Base-by-base conservation (phyloP, 1,140 invertebrate genomes). In the Teleopsis dalmanni region DNA sequence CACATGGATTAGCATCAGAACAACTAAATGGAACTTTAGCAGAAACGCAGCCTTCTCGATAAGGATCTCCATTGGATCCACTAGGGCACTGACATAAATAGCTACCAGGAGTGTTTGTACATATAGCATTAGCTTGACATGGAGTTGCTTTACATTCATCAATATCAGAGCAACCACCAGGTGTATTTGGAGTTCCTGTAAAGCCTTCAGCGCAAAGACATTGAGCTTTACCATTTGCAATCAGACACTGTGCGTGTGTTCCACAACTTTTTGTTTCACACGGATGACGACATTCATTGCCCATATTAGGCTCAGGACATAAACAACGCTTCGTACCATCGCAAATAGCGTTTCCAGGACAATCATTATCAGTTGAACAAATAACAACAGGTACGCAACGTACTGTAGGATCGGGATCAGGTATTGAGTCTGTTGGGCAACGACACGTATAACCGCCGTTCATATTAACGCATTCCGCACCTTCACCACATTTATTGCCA, bases 201-300 rank as follows among this genome's bases (percentile, higher is more conserved):
- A 81, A 91, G 5, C 88, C 88, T 44, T 76, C 78, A 31, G 77
- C 78, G 59, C 91, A 95, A 9, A 88, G 73, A 70, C 91, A 95
- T 54, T 87, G 85, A 0, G 89, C 85, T 54, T 81, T 75, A 53
- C 87, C 82, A 57, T 89, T 88, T 27, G 88, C 77, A 11, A 95
- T 61, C 78, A 91, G 87, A 65, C 92, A 95, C 57, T 92, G 85
- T 3, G 90, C 84, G 67, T 94, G 92, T 14, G 87, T 83, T 48
- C 87, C 87, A 70, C 91, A 95, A 33, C 80, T 79, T 11, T 89
- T 71, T 36, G 82, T 78, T 74, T 95, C 91, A 65, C 91, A 95
- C 1, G 91, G 91, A 82, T 94, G 89, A 75, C 89, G 81, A 57
- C 90, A 95, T 65, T 92, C 88, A 54, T 91, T 88, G 58, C 90